phyloP scores from a whole-genome alignment of 2,113 vertebrate species.

The Passer montanus region DNA sequence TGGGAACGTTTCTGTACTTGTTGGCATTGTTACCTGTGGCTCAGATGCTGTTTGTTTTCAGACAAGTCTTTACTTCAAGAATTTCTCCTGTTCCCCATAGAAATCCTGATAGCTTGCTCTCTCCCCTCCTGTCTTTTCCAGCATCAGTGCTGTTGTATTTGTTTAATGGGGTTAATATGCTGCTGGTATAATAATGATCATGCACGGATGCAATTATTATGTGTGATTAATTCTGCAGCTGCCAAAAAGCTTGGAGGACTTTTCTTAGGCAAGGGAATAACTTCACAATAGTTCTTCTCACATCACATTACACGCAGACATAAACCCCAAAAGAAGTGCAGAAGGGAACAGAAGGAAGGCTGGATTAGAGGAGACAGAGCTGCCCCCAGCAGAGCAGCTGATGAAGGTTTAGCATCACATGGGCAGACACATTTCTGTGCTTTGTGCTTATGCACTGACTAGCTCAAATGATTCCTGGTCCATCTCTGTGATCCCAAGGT shows the following conservation, averaged over 20 bases:
- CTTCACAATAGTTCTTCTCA: constrained; percentile 54
- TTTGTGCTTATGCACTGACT: neutral
- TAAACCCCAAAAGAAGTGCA: neutral
- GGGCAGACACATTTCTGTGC: neutral
- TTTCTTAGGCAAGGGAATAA: constrained; percentile 26
- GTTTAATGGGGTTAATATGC: constrained; percentile 74
- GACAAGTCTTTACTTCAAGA: neutral
- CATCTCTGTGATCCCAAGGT: constrained; percentile 7
- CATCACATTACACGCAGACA: constrained; percentile 3
- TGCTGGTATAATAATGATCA: constrained; percentile 63
- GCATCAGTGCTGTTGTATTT: constrained; percentile 51
- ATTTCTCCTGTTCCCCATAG: neutral
- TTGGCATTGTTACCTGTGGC: neutral
- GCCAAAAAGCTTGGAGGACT: constrained; percentile 48
- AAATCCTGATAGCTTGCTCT: neutral
- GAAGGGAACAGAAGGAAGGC: neutral
- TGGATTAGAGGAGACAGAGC: neutral
- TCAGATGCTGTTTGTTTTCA: neutral
- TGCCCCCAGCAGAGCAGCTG: neutral
- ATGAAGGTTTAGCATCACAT: neutral
- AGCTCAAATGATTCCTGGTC: neutral
- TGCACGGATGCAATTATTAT: constrained; percentile 62
- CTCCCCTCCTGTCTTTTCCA: constrained; percentile 11
- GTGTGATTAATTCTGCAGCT: constrained; percentile 56
- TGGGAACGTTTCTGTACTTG: neutral